Conservation (phyloP, 2,113 vertebrate genomes). For the Grammatotria lemairii region DNA sequence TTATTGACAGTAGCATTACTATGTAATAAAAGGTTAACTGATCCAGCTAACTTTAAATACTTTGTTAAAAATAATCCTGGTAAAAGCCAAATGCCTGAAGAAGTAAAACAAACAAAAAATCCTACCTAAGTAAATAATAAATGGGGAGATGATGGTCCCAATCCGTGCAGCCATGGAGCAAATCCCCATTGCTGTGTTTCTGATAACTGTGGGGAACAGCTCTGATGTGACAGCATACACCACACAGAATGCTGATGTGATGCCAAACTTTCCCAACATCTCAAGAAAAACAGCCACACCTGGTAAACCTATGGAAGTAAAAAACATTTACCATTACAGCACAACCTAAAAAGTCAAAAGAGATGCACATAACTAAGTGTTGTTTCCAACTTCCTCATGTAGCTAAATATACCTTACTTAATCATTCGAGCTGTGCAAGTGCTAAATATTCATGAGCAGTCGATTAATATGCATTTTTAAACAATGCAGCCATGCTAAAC, state of each 20-base stretch:
- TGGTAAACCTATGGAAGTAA: slow-evolving; percentile 55
- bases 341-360: neutral
- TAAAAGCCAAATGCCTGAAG: neutral
- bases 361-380: neutral
- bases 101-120: neutral
- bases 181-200: slow-evolving; percentile 83
- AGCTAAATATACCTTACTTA: neutral
- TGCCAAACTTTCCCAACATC: slow-evolving; percentile 85
- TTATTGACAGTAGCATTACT: neutral
- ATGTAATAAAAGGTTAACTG: neutral
- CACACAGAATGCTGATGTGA: slow-evolving; percentile 81
- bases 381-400: neutral
- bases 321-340: neutral
- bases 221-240: slow-evolving; percentile 82
- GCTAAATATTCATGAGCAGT: neutral
- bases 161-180: slow-evolving; percentile 81
- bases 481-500: neutral
- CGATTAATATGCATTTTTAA: neutral
- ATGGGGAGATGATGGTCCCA: slow-evolving; percentile 81
- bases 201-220: slow-evolving; percentile 81
- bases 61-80: neutral
- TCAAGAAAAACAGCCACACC: slow-evolving; percentile 72
- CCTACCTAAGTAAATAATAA: slow-evolving; percentile 83
- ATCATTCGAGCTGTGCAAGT: neutral
- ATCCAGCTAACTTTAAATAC: neutral